These are phyloP conservation scores for Pangasianodon hypophthalmus DNA, from an alignment of 2,113 vertebrate species.

Conservation along the genomic window DNA sequence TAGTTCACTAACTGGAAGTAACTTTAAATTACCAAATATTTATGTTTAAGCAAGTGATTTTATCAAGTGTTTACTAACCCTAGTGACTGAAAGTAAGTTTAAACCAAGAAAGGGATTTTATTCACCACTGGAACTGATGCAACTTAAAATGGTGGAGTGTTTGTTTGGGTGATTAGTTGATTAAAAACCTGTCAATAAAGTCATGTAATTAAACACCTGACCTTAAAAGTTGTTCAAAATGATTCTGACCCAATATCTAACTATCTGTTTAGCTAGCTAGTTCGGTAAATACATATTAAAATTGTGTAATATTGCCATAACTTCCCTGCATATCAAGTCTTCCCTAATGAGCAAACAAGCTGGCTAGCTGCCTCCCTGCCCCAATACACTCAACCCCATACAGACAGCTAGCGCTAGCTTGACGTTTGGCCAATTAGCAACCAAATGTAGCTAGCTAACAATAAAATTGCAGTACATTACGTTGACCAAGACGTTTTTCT, in stretches of 20 bases:
- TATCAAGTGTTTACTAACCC: neutral
- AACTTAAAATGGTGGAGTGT: neutral
- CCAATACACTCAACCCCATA: neutral
- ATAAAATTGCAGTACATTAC: neutral
- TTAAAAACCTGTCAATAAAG: neutral
- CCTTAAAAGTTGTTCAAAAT: neutral
- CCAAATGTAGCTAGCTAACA: neutral
- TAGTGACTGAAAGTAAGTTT: neutral
- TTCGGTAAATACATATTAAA: neutral
- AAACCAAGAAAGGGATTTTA: neutral
- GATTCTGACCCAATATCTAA: neutral
- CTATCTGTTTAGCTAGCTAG: neutral
- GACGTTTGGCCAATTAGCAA: neutral
- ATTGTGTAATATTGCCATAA: neutral
- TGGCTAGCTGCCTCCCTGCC: neutral
- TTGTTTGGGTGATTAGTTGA: neutral
- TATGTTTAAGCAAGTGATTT: neutral
- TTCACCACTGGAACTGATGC: neutral
- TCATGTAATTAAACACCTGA: neutral
- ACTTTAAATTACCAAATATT: neutral
- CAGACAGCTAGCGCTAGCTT: constrained; percentile 10
- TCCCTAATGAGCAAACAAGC: neutral
- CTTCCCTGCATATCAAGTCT: neutral
- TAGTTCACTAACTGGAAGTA: neutral
- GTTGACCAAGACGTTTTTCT: too few relatives aligned